These are phyloP conservation scores for Tinea pellionella DNA, from an alignment of 2,888 invertebrate species.

Conservation along the genomic window DNA sequence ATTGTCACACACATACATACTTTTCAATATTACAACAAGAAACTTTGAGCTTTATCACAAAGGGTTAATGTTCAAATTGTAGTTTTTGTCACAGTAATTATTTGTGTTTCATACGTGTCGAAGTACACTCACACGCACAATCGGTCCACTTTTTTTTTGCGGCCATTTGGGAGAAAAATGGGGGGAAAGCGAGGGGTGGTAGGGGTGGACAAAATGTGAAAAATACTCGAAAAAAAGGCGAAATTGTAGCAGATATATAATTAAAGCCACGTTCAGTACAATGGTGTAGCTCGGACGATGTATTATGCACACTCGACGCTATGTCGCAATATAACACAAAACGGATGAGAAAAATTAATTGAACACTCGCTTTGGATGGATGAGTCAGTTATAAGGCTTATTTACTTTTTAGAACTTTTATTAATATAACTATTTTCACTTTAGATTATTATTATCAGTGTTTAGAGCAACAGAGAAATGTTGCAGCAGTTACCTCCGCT, in stretches of 20 bases:
- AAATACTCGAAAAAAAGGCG: slow-evolving; percentile 71
- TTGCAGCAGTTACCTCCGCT: no score
- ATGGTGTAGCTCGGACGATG: slow-evolving; percentile 45
- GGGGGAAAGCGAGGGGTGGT: slow-evolving; percentile 28
- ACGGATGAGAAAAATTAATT: slow-evolving; percentile 38
- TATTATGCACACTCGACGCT: slow-evolving; percentile 60
- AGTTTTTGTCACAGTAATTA: not conserved
- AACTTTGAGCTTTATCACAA: not conserved
- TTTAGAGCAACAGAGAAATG: no score
- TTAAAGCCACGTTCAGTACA: slow-evolving; percentile 64
- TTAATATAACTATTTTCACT: no score
- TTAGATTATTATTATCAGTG: no score
- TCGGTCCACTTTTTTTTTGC: slow-evolving; percentile 42
- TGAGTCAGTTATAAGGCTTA: not conserved
- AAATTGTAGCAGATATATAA: slow-evolving; percentile 71
- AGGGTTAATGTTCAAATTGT: not conserved
- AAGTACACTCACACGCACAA: slow-evolving; percentile 14
- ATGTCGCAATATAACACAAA: slow-evolving; percentile 41
- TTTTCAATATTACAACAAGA: not conserved
- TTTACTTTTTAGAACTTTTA: not conserved
- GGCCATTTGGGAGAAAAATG: slow-evolving; percentile 34
- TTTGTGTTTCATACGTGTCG: slow-evolving; percentile 7
- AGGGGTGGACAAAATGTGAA: slow-evolving; percentile 63
- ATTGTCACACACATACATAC: slow-evolving; percentile 40
- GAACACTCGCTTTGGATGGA: slow-evolving; percentile 22